These are phyloP conservation scores for Xanthorhoe spadicearia DNA, from an alignment of 2,888 invertebrate genomes.

Conservation along the genomic window DNA sequence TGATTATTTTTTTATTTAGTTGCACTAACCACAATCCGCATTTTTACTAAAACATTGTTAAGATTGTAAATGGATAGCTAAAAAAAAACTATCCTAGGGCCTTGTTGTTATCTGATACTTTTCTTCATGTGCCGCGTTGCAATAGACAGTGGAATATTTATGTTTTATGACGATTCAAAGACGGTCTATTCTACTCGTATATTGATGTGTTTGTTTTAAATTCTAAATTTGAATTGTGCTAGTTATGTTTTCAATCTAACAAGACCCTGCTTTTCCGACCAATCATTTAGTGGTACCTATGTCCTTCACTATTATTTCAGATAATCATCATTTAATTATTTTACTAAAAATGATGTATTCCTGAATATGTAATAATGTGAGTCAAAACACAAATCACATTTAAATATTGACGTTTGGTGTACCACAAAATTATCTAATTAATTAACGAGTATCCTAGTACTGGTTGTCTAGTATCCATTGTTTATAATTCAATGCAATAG, in stretches of 20 bases:
- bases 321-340: not conserved
- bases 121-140: too few relatives aligned
- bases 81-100: too few relatives aligned
- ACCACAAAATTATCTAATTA: constrained; percentile 28
- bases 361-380: not conserved
- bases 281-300: not conserved
- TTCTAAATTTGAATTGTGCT: too few relatives aligned
- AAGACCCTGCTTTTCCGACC: not conserved
- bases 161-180: too few relatives aligned
- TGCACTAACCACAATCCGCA: constrained; percentile 5
- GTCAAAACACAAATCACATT: constrained; percentile 9
- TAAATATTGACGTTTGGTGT: constrained; percentile 18
- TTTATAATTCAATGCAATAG: constrained; percentile 28
- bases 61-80: too few relatives aligned
- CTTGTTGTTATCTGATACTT: too few relatives aligned
- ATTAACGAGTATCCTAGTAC: constrained; percentile 18
- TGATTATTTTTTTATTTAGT: too few relatives aligned
- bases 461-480: constrained; percentile 22
- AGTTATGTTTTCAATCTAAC: not conserved
- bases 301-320: not conserved
- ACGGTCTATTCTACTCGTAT: too few relatives aligned
- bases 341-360: not conserved
- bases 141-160: too few relatives aligned
- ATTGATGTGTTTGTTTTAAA: too few relatives aligned
- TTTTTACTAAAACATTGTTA: too few relatives aligned